A percentile compares a stretch with the other conserved stretches of the same genome.
Evolutionary conservation across 1,140 invertebrate species (phyloP).

Genomic region (Saxidomus purpurata): DNA sequence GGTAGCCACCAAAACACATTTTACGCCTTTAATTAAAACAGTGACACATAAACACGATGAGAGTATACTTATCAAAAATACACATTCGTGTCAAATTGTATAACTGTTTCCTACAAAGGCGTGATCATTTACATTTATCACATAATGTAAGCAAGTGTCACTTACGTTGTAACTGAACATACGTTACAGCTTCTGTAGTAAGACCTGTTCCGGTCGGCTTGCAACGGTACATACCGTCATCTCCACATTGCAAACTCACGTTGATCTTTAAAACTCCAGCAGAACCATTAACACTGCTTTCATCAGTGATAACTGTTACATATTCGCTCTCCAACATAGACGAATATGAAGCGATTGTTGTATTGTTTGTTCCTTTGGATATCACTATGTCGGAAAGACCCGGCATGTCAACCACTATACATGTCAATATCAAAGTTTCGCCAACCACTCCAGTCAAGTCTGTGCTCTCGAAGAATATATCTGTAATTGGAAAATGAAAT

Average conservation of each 20-base stretch:
- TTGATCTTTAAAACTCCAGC: neutral
- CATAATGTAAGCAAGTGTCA: neutral
- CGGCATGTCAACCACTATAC: neutral
- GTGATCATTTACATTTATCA: no score
- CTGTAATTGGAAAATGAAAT: no score
- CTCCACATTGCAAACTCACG: constrained; percentile 3
- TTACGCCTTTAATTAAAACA: no score
- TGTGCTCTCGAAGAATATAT: neutral
- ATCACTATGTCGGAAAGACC: neutral
- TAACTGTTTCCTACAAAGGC: no score
- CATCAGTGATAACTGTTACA: neutral
- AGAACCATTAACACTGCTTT: neutral
- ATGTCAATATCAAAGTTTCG: neutral
- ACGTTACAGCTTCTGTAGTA: neutral
- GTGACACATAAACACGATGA: no score
- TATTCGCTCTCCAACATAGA: neutral
- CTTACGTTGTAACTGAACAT: neutral
- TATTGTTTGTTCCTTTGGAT: neutral
- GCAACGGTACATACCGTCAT: neutral
- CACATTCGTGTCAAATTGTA: no score
- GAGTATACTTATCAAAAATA: no score
- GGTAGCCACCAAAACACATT: no score
- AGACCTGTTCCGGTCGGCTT: neutral
- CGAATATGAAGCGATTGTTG: neutral
- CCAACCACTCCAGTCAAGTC: neutral